A percentile compares a stretch with the other conserved stretches of the same genome.
Conservation (phyloP, 2,797 vertebrate genomes). For the Amphiprion clarkii region DNA sequence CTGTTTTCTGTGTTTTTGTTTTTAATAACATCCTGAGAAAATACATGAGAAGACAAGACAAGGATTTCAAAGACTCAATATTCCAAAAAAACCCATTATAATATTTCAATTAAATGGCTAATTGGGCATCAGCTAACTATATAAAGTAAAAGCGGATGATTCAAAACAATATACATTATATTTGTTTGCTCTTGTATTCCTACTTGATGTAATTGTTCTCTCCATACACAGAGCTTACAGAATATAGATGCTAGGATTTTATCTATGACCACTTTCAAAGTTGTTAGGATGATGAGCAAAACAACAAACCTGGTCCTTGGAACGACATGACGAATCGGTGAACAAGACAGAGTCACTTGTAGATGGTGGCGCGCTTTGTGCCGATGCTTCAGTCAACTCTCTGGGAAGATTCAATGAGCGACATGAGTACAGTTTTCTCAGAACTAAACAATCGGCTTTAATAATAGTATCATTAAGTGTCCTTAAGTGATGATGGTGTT, state of each 20-base stretch:
- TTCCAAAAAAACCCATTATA: too few species aligned
- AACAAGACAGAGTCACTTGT: neutral
- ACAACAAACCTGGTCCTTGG: slow-evolving; percentile 41
- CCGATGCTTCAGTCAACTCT: slow-evolving; percentile 14
- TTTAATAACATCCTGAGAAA: slow-evolving; percentile 13
- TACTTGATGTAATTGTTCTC: too few species aligned
- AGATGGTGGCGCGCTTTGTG: neutral
- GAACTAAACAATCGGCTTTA: neutral
- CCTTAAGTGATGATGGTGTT: slow-evolving; percentile 35
- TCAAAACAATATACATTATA: too few species aligned
- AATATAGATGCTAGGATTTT: too few species aligned
- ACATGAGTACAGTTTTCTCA: neutral
- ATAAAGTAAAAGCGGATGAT: too few species aligned
- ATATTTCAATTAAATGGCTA: too few species aligned
- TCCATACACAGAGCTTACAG: too few species aligned
- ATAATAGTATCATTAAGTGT: neutral
- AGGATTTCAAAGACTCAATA: too few species aligned
- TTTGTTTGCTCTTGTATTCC: too few species aligned
- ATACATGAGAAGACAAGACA: neutral
- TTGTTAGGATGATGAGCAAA: too few species aligned
- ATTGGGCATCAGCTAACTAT: too few species aligned
- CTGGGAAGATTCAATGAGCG: slow-evolving; percentile 41
- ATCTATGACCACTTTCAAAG: too few species aligned
- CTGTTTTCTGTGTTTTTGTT: neutral
- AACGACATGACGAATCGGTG: slow-evolving; percentile 2